Conservation (phyloP, 23 tunicate species). For the Halocynthia roretzi region DNA sequence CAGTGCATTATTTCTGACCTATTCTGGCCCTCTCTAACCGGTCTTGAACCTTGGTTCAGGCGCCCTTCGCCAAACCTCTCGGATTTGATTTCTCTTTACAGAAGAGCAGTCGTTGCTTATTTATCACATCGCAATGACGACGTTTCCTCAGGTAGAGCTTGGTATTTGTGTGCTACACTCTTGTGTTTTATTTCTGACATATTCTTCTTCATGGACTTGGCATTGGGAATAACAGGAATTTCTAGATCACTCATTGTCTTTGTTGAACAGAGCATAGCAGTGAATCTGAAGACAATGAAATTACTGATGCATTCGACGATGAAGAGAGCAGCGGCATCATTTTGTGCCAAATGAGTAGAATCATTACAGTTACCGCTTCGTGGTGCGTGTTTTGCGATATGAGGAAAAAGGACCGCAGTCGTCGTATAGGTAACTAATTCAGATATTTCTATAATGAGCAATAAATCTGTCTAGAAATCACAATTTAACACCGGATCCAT, state of each 20-base stretch:
- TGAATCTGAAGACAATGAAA: background rate
- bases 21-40: conserved; percentile 18
- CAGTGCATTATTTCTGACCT: conserved; percentile 12
- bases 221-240: no score
- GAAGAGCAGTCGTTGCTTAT: conserved; percentile 2
- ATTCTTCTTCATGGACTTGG: background rate
- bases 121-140: no score
- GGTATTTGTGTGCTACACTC: no score
- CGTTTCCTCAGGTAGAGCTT: background rate
- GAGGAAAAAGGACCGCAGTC: background rate
- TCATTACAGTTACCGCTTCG: conserved; percentile 1
- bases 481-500: no score
- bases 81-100: conserved; percentile 8
- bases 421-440: conserved; percentile 3
- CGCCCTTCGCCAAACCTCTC: conserved; percentile 17
- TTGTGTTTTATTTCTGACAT: background rate
- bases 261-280: no score
- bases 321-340: background rate
- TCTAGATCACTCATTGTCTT: no score
- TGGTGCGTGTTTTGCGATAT: conserved; percentile 19
- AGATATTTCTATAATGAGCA: no score
- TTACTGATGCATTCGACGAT: background rate
- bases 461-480: no score
- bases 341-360: conserved; percentile 1
- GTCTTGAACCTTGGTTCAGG: conserved; percentile 24